Evolutionary conservation across 2,797 vertebrate species (phyloP), one percentile per base, ranked within the genome.

Genomic region (Huso huso): DNA sequence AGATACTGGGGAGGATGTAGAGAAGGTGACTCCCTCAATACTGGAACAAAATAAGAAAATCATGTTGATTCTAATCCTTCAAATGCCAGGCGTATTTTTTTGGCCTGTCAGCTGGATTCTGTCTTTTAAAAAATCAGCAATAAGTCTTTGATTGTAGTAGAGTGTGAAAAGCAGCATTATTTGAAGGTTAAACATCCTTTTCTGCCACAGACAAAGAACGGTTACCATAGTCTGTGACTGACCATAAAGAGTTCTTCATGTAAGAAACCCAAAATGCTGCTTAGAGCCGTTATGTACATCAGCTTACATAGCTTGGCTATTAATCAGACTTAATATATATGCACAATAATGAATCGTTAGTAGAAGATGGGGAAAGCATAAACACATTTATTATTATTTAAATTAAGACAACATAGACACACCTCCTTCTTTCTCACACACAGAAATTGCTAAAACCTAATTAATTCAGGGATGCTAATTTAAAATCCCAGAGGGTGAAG

Each of bases 391-490:
- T 66, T 66, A 37, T 66, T 13, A 66, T 66, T 66, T 53, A 58
- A 57, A 58, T 66, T 10, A 6, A 8, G 55, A 52, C 48, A 8
- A 52, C 12, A 0, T 37, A 53, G 37, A 58, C 58, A 13, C 4
- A 11, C 12, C 48, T 50, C 12, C 49, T 12, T 61, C 61, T 61
- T 7, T 49, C 23, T 18, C 23, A 66, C 55, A n/a, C 10, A n/a
- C 55, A 18, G 48, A 18, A 13, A 59, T 8, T 7, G 12, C 6
- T 8, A 48, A 11, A 49, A 50, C 37, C 37, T 50, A 50, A 53
- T 52, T n/a, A 11, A n/a, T 65, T 65, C 13, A 59, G 52, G 58
- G 57, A 66, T 59, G 58, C 13, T 61, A 67, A 67, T 37, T 7
- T 23, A 18, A 52, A 61, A 69, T 55, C 37, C 68, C 68, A 3